Conservation (phyloP, 2,113 vertebrate genomes). For the Heterotis niloticus region DNA sequence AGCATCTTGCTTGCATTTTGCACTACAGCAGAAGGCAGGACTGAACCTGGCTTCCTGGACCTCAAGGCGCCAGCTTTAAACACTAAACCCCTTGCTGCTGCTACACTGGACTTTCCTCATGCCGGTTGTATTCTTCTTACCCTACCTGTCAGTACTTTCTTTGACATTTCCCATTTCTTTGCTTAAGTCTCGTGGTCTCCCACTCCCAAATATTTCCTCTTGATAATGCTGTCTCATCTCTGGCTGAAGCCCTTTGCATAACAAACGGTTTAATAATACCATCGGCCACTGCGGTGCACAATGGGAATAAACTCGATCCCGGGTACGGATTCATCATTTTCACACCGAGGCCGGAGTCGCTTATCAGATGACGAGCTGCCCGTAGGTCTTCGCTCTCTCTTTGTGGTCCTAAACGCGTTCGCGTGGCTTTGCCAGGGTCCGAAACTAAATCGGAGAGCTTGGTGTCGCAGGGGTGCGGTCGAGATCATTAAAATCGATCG, state of each 20-base stretch:
- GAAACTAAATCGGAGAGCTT: too few species aligned
- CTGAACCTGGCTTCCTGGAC: background rate
- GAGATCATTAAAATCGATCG: too few species aligned
- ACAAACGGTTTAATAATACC: conserved; percentile 14
- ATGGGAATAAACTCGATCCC: background rate
- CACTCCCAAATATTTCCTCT: background rate
- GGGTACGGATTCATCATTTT: background rate
- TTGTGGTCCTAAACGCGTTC: too few species aligned
- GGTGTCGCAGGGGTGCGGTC: too few species aligned
- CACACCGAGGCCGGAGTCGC: too few species aligned
- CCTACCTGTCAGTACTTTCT: background rate
- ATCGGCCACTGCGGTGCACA: background rate
- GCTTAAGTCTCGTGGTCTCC: background rate
- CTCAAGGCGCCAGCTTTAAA: too few species aligned
- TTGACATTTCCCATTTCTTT: background rate
- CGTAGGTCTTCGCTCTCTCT: too few species aligned
- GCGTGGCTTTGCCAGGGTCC: too few species aligned
- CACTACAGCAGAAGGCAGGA: too few species aligned
- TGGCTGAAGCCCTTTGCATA: background rate
- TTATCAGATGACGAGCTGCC: too few species aligned
- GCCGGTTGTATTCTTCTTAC: too few species aligned
- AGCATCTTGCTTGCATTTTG: background rate
- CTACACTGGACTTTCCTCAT: background rate
- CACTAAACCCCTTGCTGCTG: background rate
- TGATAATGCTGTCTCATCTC: background rate